phyloP scores from a whole-genome alignment of 1,140 invertebrate genomes.

The Drosophila insularis region DNA sequence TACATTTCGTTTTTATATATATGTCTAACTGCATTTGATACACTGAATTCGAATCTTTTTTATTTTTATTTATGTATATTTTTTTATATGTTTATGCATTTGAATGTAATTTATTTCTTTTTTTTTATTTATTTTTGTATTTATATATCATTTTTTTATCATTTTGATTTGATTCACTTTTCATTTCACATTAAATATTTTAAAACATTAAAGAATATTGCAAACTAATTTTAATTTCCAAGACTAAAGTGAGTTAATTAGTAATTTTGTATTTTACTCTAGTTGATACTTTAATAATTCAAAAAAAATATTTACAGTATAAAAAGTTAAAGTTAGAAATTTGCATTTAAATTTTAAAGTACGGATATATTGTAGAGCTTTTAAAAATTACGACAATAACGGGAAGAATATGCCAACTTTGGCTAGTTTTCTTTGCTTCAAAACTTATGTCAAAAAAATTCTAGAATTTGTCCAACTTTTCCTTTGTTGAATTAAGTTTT shows the following conservation, averaged over 20 bases:
- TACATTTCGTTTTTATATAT: conserved; percentile 25
- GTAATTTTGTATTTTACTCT: no score
- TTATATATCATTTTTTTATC: conserved; percentile 21
- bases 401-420: no score
- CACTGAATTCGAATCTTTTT: conserved; percentile 1
- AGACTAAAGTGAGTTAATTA: no score
- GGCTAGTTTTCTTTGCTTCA: no score
- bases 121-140: conserved; percentile 32
- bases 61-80: conserved; percentile 15
- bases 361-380: no score
- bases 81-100: conserved; percentile 49
- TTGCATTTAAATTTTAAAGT: no score
- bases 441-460: no score
- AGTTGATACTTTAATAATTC: no score
- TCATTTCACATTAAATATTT: conserved; percentile 3
- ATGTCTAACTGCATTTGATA: conserved; percentile 9
- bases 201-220: background rate
- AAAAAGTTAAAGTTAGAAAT: no score
- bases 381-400: no score
- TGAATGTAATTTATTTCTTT: conserved; percentile 19
- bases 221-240: no score
- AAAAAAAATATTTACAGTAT: no score
- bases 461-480: background rate
- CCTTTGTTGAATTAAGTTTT: conserved; percentile 13
- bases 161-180: conserved; percentile 32